Evolutionary conservation across 2,113 vertebrate species (phyloP), one percentile per base, ranked within the genome.

Genomic region (Saguinus imperator): DNA sequence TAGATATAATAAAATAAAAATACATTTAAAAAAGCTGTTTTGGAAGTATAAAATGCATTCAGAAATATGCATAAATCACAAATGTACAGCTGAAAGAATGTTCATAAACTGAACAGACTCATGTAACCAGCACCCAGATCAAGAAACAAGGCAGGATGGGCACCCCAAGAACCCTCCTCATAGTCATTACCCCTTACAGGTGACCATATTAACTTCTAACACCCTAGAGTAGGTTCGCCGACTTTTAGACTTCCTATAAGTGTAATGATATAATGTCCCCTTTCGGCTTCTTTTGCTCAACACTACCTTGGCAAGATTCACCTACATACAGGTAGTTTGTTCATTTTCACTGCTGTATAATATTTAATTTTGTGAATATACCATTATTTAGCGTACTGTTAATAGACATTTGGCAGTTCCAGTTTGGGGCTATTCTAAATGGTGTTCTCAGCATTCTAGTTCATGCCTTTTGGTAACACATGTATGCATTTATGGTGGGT

Each of bases 201-300:
- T n/a, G 18, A 29, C 23, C 8, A 20, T 20, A 27, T 17, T 57
- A 72, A 66, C 66, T 45, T 43, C 57, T 27, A 37, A 29, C 6
- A 50, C 40, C 45, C 32, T 6, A 18, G 6, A 32, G 16, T 3
- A 70, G 23, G 25, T 12, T 73, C 23, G 37, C 21, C 48, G n/a
- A 4, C 20, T 89, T 94, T 86, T 35, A 50, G 84, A 80, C 40
- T 95, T 93, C 27, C 13, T 50, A 10, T 32, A 23, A 66, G 4
- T n/a, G 8, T 37, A 81, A 72, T 11, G 29, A 13, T 45, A 58
- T 13, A 91, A 45, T 10, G 13, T 48, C 40, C 25, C 64, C 37
- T 55, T 72, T n/a, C 72, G 52, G 16, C 45, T 93, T 76, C 43
- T 72, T 97, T 89, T 82, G 89, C 50, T 79, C 66, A 94, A 72